Evolutionary conservation across 2,888 invertebrate species (phyloP).

Genomic region (Dinocampus coccinellae): DNA sequence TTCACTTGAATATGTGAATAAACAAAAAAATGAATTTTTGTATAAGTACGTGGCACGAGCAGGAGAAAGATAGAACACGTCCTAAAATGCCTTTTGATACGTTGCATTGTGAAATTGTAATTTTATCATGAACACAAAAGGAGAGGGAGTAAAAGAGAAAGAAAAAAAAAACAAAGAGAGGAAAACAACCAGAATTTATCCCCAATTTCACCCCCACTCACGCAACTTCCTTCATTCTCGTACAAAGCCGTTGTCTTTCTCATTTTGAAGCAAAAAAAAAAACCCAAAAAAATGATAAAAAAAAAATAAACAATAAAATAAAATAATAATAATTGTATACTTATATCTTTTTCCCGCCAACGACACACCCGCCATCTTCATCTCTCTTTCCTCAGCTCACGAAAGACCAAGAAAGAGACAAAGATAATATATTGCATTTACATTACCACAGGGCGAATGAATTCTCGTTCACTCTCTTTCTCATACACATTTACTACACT

Average conservation of each 20-base stretch:
- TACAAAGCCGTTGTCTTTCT: too few species aligned
- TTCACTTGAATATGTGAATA: too few species aligned
- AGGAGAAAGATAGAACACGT: not conserved
- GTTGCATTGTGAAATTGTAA: not conserved
- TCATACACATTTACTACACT: not conserved
- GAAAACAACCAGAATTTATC: too few species aligned
- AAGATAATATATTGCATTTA: not conserved
- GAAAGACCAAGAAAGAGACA: not conserved
- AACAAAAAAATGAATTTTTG: not conserved
- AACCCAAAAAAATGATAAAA: not conserved
- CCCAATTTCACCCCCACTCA: not conserved
- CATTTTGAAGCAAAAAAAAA: not conserved
- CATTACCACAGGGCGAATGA: not conserved
- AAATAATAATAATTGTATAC: too few species aligned
- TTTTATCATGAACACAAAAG: not conserved
- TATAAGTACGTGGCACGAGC: not conserved
- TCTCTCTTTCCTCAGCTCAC: not conserved
- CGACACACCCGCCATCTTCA: not conserved
- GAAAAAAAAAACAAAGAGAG: too few species aligned
- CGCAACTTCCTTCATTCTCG: not conserved
- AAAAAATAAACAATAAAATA: too few species aligned
- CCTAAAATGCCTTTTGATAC: not conserved
- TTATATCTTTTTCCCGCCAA: not conserved
- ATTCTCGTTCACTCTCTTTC: not conserved
- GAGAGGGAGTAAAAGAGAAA: too few species aligned